Conservation (phyloP, 2,113 vertebrate genomes). For the Elephas maximus region DNA sequence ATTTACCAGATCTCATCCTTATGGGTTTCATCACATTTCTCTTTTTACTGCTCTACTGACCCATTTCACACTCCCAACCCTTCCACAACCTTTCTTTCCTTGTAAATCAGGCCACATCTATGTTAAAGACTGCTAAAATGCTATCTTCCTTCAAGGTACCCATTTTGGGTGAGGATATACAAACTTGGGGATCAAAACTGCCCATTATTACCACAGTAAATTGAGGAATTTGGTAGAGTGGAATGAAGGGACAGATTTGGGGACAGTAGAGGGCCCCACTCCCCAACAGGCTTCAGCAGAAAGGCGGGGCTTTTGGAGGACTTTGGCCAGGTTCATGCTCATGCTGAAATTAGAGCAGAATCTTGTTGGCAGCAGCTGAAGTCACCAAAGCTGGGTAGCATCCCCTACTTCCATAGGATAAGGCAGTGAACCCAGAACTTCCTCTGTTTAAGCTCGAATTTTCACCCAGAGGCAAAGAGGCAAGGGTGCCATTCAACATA, state of each 20-base stretch:
- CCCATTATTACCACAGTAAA: neutral
- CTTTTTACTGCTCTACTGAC: neutral
- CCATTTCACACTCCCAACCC: no score
- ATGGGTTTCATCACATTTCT: neutral
- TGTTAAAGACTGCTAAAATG: neutral
- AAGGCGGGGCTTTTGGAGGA: neutral
- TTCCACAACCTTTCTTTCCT: neutral
- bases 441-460: neutral
- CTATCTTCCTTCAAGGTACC: neutral
- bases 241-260: neutral
- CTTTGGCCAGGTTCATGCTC: neutral
- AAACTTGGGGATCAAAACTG: neutral
- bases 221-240: neutral
- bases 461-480: neutral
- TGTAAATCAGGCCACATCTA: neutral
- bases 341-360: neutral
- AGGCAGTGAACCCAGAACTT: neutral
- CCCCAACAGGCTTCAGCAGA: neutral
- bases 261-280: neutral
- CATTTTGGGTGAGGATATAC: neutral
- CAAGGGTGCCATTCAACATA: neutral
- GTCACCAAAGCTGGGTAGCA: neutral
- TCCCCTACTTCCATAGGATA: neutral
- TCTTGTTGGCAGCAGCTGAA: neutral
- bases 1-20: neutral